phyloP scores from a whole-genome alignment of 2,888 invertebrate genomes.

The Sesia bembeciformis region DNA sequence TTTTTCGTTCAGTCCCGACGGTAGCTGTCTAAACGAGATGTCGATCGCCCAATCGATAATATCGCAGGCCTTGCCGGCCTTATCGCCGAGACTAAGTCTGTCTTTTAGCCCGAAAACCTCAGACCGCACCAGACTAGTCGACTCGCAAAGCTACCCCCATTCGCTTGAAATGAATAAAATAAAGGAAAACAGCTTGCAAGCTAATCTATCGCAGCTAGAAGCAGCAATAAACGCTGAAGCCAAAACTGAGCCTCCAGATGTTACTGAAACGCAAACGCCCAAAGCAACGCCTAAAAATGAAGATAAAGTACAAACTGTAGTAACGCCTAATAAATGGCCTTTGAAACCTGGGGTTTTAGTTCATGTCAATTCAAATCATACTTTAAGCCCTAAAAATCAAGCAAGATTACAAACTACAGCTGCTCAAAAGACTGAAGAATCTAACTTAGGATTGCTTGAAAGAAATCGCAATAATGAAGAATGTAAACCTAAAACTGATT shows the following conservation, averaged over 20 bases:
- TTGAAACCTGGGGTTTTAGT: constrained; percentile 90
- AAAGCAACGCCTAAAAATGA: constrained; percentile 29
- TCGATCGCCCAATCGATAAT: constrained; percentile 72
- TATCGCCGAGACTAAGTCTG: constrained; percentile 58
- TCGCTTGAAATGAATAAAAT: constrained; percentile 52
- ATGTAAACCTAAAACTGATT: constrained; percentile 34
- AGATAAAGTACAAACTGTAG: constrained; percentile 40
- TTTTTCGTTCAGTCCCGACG: constrained; percentile 56
- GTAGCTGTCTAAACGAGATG: constrained; percentile 69
- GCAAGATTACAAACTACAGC: constrained; percentile 38
- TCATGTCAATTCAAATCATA: constrained; percentile 89
- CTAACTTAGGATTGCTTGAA: constrained; percentile 58
- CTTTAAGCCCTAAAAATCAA: constrained; percentile 75
- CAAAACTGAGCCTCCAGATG: constrained; percentile 16
- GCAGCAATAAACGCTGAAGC: constrained; percentile 24
- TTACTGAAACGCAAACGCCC: constrained; percentile 28
- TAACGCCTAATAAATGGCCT: constrained; percentile 85
- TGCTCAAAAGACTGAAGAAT: constrained; percentile 21
- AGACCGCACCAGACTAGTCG: constrained; percentile 63
- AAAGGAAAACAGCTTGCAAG: constrained; percentile 37
- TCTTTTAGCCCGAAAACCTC: constrained; percentile 63
- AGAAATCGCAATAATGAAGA: constrained; percentile 35
- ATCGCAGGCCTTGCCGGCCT: constrained; percentile 68
- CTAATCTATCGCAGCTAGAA: constrained; percentile 40
- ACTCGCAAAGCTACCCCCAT: constrained; percentile 32